phyloP scores from a whole-genome alignment of 2,113 vertebrate genomes.

The Etheostoma spectabile region DNA sequence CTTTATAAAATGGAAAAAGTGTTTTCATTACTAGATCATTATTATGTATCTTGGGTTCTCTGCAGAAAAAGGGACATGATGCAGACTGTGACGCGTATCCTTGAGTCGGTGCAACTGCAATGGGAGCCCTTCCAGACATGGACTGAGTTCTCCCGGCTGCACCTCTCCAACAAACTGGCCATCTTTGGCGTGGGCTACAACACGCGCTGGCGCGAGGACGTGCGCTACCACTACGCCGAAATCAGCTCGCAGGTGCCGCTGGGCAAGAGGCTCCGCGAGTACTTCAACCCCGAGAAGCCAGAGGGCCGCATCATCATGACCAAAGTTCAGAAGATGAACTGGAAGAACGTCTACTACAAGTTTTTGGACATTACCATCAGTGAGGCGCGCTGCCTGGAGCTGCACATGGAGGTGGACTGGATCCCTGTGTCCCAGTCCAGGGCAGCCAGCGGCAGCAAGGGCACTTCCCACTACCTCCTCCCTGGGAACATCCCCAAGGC shows the following conservation, averaged over 20 bases:
- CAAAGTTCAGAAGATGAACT: slow-evolving; percentile 99
- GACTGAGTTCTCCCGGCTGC: slow-evolving; percentile 96
- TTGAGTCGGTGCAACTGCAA: slow-evolving; percentile 96
- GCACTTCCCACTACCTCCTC: slow-evolving; percentile 91
- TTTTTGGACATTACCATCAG: slow-evolving; percentile 98
- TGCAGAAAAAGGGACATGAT: slow-evolving; percentile 86
- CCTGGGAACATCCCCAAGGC: slow-evolving; percentile 95
- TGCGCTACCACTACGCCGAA: slow-evolving; percentile 96
- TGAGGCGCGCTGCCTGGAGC: slow-evolving; percentile 94
- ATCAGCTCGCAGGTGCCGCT: slow-evolving; percentile 98
- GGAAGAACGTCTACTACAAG: slow-evolving; percentile 99
- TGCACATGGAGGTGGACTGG: slow-evolving; percentile 98
- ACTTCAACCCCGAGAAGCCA: slow-evolving; percentile 96
- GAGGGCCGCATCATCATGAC: slow-evolving; percentile 96
- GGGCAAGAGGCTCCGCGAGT: slow-evolving; percentile 95
- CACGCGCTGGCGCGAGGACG: slow-evolving; percentile 96
- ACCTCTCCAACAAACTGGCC: slow-evolving; percentile 98
- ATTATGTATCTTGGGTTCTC: slow-evolving; percentile 7
- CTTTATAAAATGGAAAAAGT: background rate
- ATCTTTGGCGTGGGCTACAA: slow-evolving; percentile 98
- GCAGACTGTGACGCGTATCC: slow-evolving; percentile 95
- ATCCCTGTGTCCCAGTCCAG: slow-evolving; percentile 92
- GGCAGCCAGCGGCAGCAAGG: slow-evolving; percentile 85
- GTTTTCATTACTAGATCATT: background rate
- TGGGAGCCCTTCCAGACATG: slow-evolving; percentile 99